Evolutionary conservation across 2,888 invertebrate genomes (phyloP).

Genomic region (Athalia rosae): DNA sequence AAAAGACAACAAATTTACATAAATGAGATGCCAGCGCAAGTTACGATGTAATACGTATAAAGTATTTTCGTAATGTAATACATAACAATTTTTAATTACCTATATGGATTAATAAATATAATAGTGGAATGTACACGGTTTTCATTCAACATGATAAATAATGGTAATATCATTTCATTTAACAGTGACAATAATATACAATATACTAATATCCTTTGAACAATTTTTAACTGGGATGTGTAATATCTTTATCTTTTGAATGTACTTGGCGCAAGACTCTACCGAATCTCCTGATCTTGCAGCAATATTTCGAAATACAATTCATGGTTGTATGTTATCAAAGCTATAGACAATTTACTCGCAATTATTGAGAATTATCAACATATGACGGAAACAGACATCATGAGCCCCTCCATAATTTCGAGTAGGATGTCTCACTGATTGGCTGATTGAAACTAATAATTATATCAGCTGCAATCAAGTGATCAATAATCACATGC

Average conservation of each 20-base stretch:
- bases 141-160: conserved; percentile 57
- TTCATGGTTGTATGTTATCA: conserved; percentile 10
- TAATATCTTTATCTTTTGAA: conserved; percentile 19
- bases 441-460: not conserved
- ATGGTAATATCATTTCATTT: conserved; percentile 43
- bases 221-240: conserved; percentile 10
- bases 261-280: no score
- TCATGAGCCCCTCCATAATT: not conserved
- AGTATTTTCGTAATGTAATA: conserved; percentile 14
- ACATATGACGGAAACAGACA: not conserved
- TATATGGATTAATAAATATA: conserved; percentile 53
- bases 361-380: not conserved
- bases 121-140: conserved; percentile 57
- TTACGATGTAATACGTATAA: not conserved
- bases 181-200: conserved; percentile 40
- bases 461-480: not conserved
- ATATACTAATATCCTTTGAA: conserved; percentile 38
- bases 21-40: not conserved
- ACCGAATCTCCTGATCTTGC: no score
- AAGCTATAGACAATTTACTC: not conserved
- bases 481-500: not conserved
- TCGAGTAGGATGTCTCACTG: not conserved
- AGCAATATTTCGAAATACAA: conserved; percentile 8
- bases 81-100: not conserved
- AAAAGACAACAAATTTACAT: not conserved